These are phyloP conservation scores for Triplophysa dalaica DNA, from an alignment of 2,113 vertebrate species.

Conservation along the genomic window DNA sequence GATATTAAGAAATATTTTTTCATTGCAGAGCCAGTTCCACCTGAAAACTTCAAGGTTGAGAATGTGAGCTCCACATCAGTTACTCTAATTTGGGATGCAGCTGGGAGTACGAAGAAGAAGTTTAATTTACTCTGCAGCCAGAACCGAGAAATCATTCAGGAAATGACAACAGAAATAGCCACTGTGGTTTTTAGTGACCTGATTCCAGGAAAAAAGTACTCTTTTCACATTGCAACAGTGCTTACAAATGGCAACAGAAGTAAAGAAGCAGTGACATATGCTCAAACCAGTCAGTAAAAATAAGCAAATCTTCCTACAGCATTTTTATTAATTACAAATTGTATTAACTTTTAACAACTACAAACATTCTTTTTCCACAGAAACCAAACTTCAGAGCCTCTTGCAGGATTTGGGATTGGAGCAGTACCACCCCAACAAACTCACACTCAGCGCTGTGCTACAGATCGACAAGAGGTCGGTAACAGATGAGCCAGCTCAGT, in stretches of 20 bases:
- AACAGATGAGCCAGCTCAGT: constrained; percentile 51
- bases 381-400: constrained; percentile 16
- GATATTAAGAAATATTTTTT: neutral
- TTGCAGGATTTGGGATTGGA: constrained; percentile 57
- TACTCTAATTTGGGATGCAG: constrained; percentile 44
- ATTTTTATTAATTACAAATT: neutral
- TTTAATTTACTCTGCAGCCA: constrained; percentile 39
- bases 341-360: neutral
- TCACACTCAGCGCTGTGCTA: constrained; percentile 57
- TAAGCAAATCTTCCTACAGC: neutral
- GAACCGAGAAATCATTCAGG: constrained; percentile 12
- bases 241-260: constrained; percentile 41
- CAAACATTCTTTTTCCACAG: neutral
- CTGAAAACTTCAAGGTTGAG: constrained; percentile 36
- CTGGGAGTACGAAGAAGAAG: neutral
- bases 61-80: constrained; percentile 24
- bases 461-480: constrained; percentile 56
- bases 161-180: constrained; percentile 16
- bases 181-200: constrained; percentile 33
- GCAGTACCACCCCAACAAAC: constrained; percentile 49
- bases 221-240: constrained; percentile 24
- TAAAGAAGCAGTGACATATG: constrained; percentile 17
- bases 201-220: constrained; percentile 41
- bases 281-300: constrained; percentile 46
- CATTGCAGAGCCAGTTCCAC: constrained; percentile 44